phyloP scores from a whole-genome alignment of 2,113 vertebrate genomes.

The Strigops habroptila region DNA sequence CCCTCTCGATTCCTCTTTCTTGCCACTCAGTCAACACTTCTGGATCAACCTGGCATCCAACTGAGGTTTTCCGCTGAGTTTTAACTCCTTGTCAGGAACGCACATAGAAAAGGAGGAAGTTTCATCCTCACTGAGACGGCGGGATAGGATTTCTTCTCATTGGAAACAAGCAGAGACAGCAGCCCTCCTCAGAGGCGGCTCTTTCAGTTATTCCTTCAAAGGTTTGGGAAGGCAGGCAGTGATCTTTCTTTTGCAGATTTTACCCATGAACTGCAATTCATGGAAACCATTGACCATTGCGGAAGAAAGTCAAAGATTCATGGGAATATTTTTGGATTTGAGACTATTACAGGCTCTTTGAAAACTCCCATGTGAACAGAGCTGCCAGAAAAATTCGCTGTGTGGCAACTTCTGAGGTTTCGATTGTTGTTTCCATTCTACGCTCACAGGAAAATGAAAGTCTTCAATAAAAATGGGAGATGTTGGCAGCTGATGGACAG shows the following conservation, averaged over 20 bases:
- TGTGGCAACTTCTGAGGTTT: constrained; percentile 49
- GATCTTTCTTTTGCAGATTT: not conserved
- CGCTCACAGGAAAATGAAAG: not conserved
- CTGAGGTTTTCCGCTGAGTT: not conserved
- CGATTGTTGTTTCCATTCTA: constrained; percentile 31
- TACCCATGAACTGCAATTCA: not conserved
- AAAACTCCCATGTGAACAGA: constrained; percentile 33
- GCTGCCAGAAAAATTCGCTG: constrained; percentile 17
- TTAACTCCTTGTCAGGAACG: not conserved
- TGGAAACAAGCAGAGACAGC: constrained; percentile 3
- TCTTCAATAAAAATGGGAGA: not conserved
- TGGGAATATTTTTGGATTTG: constrained; percentile 17
- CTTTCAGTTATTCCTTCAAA: constrained; percentile 9
- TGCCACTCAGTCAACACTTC: not conserved
- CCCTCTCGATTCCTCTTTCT: not conserved
- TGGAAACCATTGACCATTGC: not conserved
- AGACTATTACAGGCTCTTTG: constrained; percentile 3
- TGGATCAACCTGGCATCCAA: not conserved
- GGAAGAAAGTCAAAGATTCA: constrained; percentile 8
- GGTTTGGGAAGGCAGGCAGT: not conserved
- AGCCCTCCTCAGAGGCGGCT: not conserved
- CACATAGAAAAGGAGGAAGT: not conserved
- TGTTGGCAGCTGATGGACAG: not conserved
- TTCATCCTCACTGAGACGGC: not conserved
- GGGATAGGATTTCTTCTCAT: not conserved